Base-by-base conservation (phyloP, 1,140 invertebrate genomes). In the Octopus bimaculoides region DNA sequence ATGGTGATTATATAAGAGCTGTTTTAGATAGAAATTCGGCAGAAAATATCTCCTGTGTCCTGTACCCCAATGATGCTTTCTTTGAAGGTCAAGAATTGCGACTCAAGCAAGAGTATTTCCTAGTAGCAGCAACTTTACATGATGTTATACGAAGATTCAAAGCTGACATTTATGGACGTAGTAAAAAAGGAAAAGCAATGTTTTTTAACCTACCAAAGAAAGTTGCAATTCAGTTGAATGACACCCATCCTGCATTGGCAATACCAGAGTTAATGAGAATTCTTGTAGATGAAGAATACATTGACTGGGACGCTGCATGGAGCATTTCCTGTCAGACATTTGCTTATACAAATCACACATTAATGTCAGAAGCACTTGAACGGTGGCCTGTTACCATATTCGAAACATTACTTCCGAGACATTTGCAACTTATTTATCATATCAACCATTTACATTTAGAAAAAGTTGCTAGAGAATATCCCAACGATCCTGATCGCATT, bases 21-120 rank as follows among this genome's bases (percentile, higher is more conserved):
- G 98, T 99, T 7, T 92, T 98, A 78, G 97, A 99, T 89, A 93
- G 97, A 79, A 99, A 99, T 89, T 91, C 96, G 78, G 97, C 98
- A 0, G 98, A 99, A 89, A 99, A 99, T 86, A 99, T 99, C 82
- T 95, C 96, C 0, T 92, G 97, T 81, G 98, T 99, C 4, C 91
- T 99, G 2, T 99, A 99, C 89, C 98, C 98, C 10, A 99, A 99
- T 86, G 98, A 99, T 87, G 99, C 99, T 54, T 83, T 85, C 74
- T 88, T 87, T 79, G 83, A 83, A 79, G 98, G 98, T 71, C 98
- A 98, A 90, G 98, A 99, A 87, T 91, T 99, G 71, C 94, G 98
- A 85, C 91, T 99, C 74, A 99, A 99, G 88, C 98, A 99, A 90
- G 97, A 99, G 91, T 99, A 99, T 89, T 99, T 99, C 90, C 95